Evolutionary conservation across 2,797 vertebrate species (phyloP).

Genomic region (Esox masquinongy): DNA sequence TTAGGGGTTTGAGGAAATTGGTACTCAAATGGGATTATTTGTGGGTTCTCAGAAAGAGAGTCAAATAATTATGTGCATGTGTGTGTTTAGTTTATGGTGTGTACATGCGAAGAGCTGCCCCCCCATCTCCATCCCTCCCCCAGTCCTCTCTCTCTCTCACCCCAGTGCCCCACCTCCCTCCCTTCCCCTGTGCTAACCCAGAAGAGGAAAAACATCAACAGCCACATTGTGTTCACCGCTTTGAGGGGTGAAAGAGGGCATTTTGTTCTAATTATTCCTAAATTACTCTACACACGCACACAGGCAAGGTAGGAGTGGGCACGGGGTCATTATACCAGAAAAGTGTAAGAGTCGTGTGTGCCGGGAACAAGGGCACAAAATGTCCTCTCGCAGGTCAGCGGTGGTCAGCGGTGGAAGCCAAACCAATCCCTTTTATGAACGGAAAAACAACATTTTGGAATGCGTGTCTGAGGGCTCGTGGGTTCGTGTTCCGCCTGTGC

Average conservation of each 20-base stretch:
- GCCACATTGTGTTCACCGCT: slow-evolving; percentile 10
- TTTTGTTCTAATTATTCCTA: slow-evolving; percentile 1
- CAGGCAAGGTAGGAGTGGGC: not conserved
- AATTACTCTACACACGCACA: not conserved
- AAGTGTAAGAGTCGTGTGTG: not conserved
- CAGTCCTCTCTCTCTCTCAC: slow-evolving; percentile 22
- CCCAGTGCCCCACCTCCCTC: slow-evolving; percentile 14
- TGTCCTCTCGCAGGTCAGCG: slow-evolving; percentile 32
- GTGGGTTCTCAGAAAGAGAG: too few species aligned
- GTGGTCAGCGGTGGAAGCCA: slow-evolving; percentile 26
- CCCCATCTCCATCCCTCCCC: slow-evolving; percentile 26
- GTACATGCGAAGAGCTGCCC: slow-evolving; percentile 51
- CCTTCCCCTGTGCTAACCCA: slow-evolving; percentile 8
- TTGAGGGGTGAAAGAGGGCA: not conserved
- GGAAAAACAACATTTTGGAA: slow-evolving; percentile 34
- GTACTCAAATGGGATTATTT: too few species aligned
- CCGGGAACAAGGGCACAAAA: slow-evolving; percentile 21
- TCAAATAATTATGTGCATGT: not conserved
- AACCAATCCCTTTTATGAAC: slow-evolving; percentile 34
- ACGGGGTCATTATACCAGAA: not conserved
- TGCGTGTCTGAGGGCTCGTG: slow-evolving; percentile 16
- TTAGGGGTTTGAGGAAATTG: too few species aligned
- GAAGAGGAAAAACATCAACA: slow-evolving; percentile 2
- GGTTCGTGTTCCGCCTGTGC: slow-evolving; percentile 1
- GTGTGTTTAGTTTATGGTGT: slow-evolving; percentile 12